phyloP scores from a whole-genome alignment of 92 coral and sea anemone genomes.

The Desmophyllum pertusum region DNA sequence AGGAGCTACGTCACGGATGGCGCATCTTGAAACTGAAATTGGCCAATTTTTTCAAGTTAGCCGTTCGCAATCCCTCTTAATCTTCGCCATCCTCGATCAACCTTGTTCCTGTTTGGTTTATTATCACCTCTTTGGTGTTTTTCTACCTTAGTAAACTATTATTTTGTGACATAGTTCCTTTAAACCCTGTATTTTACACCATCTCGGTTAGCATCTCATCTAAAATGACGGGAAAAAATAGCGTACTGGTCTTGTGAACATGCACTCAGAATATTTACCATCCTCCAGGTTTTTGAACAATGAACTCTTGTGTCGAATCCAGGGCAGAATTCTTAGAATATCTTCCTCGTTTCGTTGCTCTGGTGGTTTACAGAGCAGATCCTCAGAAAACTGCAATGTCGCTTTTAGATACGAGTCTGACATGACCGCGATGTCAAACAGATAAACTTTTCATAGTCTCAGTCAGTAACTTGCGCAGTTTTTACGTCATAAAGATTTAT shows the following conservation, averaged over 20 bases:
- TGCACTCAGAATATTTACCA: slow-evolving; percentile 32
- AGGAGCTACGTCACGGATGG: no score
- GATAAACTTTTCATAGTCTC: background rate
- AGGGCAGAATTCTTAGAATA: slow-evolving; percentile 57
- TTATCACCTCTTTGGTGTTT: no score
- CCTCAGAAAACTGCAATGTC: slow-evolving; percentile 60
- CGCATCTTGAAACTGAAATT: no score
- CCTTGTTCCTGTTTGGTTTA: no score
- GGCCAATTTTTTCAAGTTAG: no score
- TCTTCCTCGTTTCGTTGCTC: slow-evolving; percentile 54
- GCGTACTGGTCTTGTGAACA: background rate
- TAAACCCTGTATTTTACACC: no score
- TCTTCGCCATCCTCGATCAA: no score
- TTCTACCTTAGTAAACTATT: no score
- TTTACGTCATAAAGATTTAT: background rate
- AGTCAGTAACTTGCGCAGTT: background rate
- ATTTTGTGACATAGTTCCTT: no score
- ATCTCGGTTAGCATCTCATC: background rate
- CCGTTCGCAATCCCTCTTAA: no score
- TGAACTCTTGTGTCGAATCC: slow-evolving; percentile 74
- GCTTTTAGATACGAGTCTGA: slow-evolving; percentile 33
- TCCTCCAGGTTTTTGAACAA: slow-evolving; percentile 74
- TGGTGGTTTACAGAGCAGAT: slow-evolving; percentile 52
- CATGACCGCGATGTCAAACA: slow-evolving; percentile 10
- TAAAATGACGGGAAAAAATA: background rate